phyloP scores from a whole-genome alignment of 1,140 invertebrate genomes.

The Leguminivora glycinivorella region DNA sequence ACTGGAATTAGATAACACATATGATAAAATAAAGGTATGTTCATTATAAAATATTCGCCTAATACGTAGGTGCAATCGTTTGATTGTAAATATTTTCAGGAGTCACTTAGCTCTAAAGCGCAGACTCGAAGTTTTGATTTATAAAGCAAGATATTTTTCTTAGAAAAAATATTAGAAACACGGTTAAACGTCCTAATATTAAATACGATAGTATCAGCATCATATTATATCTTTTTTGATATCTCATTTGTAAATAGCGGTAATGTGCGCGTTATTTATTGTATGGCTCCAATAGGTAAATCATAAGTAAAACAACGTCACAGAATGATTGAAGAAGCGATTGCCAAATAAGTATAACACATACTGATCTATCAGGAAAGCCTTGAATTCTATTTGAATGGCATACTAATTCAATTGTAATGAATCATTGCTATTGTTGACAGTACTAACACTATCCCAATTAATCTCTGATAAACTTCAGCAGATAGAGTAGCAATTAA shows the following conservation, averaged over 20 bases:
- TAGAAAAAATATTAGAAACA: not conserved
- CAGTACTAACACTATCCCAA: not conserved
- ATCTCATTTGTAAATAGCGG: not conserved
- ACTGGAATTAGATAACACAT: conserved; percentile 89
- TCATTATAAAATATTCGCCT: not conserved
- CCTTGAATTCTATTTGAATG: conserved; percentile 12
- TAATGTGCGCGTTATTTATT: not conserved
- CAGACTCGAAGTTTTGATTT: conserved; percentile 9
- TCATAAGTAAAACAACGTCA: not conserved
- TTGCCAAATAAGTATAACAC: conserved; percentile 26
- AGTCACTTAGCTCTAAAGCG: conserved; percentile 7
- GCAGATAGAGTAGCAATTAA: not conserved
- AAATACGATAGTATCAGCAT: not conserved
- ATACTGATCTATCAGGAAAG: conserved; percentile 6
- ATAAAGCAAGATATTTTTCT: not conserved
- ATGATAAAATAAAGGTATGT: conserved; percentile 92
- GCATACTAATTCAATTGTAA: conserved; percentile 16
- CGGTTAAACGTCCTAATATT: not conserved
- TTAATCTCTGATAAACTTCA: not conserved
- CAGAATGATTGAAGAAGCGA: not conserved
- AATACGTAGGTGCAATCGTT: not conserved
- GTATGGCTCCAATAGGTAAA: no score
- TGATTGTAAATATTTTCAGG: conserved; percentile 27
- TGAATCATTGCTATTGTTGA: conserved; percentile 19
- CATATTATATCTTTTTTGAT: not conserved